Conservation (phyloP, 2,888 invertebrate genomes). For the Amphipoea oculea region DNA sequence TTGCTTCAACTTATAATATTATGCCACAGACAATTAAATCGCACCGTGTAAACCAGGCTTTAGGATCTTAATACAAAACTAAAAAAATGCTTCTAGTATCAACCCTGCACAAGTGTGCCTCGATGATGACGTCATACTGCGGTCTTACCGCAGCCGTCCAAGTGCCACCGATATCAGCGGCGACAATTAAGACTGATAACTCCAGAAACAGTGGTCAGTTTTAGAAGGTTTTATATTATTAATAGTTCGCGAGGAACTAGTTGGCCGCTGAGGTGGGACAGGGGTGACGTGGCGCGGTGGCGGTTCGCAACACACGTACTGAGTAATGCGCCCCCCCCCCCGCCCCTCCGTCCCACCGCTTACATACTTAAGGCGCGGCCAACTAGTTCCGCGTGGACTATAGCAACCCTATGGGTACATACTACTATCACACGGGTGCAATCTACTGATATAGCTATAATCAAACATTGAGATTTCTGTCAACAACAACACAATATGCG, state of each 20-base stretch:
- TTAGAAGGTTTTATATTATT: background rate
- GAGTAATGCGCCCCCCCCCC: no score
- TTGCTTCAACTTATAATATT: background rate
- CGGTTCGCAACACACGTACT: no score
- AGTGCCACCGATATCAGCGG: slow-evolving; percentile 1
- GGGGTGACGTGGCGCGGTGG: no score
- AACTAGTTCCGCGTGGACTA: no score
- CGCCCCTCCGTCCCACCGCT: no score
- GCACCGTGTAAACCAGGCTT: background rate
- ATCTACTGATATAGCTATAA: background rate
- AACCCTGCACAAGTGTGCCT: slow-evolving; percentile 27
- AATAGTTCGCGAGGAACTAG: background rate
- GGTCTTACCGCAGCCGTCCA: slow-evolving; percentile 41
- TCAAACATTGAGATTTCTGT: background rate
- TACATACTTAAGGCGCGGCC: no score
- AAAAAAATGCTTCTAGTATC: background rate
- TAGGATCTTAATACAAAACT: background rate
- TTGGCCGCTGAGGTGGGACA: no score
- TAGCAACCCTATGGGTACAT: background rate
- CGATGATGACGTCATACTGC: slow-evolving; percentile 60
- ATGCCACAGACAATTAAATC: background rate
- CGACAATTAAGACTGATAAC: background rate
- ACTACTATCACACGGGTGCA: background rate
- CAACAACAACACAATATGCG: no score
- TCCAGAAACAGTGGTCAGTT: slow-evolving; percentile 36